Conservation (phyloP, 35 echinoderm and acorn worm genomes). For the Chiridota heheva region DNA sequence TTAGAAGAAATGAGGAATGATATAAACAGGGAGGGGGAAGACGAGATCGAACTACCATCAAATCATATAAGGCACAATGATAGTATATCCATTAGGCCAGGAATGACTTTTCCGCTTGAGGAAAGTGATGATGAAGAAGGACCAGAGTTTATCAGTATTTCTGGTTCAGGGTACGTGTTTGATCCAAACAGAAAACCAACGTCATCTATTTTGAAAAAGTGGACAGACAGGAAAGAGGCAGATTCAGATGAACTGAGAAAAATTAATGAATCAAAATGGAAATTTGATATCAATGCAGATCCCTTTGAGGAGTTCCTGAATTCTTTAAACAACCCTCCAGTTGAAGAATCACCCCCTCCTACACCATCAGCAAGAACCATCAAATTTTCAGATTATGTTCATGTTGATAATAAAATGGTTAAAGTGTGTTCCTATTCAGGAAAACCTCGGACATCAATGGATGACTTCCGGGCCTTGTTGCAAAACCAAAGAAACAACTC, state of each 20-base stretch:
- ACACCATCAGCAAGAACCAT: slow-evolving; percentile 46
- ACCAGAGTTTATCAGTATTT: too few species aligned
- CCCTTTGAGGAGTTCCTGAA: slow-evolving; percentile 50
- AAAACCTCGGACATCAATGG: slow-evolving; percentile 83
- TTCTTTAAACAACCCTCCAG: slow-evolving; percentile 38
- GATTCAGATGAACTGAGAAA: slow-evolving; percentile 36
- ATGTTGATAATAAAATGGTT: slow-evolving; percentile 84
- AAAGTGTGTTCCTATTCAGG: slow-evolving; percentile 81
- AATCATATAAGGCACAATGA: slow-evolving; percentile 1
- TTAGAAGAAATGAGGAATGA: slow-evolving; percentile 64
- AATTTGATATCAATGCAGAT: slow-evolving; percentile 54
- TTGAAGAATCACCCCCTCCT: slow-evolving; percentile 32
- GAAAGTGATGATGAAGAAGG: too few species aligned
- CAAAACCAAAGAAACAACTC: slow-evolving; percentile 49
- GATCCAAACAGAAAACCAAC: slow-evolving; percentile 78
- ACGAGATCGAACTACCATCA: too few species aligned
- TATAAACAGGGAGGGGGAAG: not conserved
- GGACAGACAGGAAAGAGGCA: slow-evolving; percentile 12
- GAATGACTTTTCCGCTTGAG: too few species aligned
- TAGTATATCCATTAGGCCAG: too few species aligned
- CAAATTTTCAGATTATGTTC: slow-evolving; percentile 83
- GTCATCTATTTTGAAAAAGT: slow-evolving; percentile 81
- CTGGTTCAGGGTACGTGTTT: too few species aligned
- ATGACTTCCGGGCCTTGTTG: slow-evolving; percentile 80
- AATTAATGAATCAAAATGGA: slow-evolving; percentile 61